Base-by-base conservation (phyloP, 1,140 invertebrate species). In the Argopecten irradians region DNA sequence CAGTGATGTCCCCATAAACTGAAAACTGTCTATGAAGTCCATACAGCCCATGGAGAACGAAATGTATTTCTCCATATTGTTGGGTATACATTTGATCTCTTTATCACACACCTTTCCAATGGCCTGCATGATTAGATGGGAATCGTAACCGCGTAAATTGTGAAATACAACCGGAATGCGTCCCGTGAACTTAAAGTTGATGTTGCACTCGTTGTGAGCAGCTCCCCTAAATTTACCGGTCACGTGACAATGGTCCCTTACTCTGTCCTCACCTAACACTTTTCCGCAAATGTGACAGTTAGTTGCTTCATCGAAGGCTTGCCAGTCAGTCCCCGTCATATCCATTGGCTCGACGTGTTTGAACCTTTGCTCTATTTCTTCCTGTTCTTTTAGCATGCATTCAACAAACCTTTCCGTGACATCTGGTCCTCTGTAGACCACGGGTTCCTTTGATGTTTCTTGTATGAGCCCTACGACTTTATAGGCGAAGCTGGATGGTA, bases 101-200 rank as follows among this genome's bases (percentile, higher is more conserved):
- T 88, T 88, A 36, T 90, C n/a, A 34, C 86, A 86, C 39, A 90
- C 39, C 55, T 90, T 90, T 32, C 87, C 89, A 33, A 88, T 88
- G 5, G 89, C 87, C 39, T 88, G 34, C 71, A 88, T 90, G 83
- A 90, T 88, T 2, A 83, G 11, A 85, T 90, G 83, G 16, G 83
- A 82, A 46, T 89, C 88, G 19, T 89, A 86, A 14, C 41, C 84
- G 34, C n/a, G 55, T 1, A 71, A 33, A 39, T 88, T 88, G 46
- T 88, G 88, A 55, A 87, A 83, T 8, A 88, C 46, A 3, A 86
- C 85, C 0, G 89, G 89, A 19, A 89, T 83, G 22, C 43, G 43
- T 35, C 87, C 83, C 0, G 82, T 86, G 22, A 88, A n/a, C 36
- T 82, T 82, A 19, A 41, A 90, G 14, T 86, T 86, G 0, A 87